These are phyloP conservation scores for Ochropleura plecta DNA, from an alignment of 2,888 invertebrate genomes.

Conservation along the genomic window DNA sequence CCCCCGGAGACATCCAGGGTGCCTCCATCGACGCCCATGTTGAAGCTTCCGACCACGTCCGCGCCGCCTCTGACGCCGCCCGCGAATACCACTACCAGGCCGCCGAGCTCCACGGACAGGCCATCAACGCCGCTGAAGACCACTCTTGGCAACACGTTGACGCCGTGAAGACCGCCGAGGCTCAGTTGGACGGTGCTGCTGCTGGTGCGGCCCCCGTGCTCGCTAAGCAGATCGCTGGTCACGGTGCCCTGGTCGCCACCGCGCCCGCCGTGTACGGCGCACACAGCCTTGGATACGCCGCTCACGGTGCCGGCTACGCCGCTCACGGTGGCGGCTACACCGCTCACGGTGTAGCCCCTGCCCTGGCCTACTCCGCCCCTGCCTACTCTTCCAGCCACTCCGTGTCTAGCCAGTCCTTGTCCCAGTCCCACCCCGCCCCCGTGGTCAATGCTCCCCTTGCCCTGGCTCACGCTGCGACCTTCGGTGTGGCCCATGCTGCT, in stretches of 20 bases:
- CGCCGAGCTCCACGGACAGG: conserved; percentile 85
- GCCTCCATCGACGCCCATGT: conserved; percentile 88
- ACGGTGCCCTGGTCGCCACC: conserved; percentile 70
- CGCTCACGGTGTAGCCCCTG: conserved; percentile 69
- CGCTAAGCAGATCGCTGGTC: conserved; percentile 86
- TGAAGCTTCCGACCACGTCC: conserved; percentile 85
- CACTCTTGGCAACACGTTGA: conserved; percentile 88
- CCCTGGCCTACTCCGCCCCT: conserved; percentile 68
- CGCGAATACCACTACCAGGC: conserved; percentile 88
- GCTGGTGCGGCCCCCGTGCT: conserved; percentile 86
- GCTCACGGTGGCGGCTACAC: conserved; percentile 58
- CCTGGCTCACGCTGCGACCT: conserved; percentile 76
- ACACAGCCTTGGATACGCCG: conserved; percentile 60
- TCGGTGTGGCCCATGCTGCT: conserved; percentile 76
- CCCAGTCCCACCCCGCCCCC: conserved; percentile 84
- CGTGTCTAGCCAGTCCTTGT: conserved; percentile 81
- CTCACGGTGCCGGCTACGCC: conserved; percentile 46
- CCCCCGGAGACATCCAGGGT: conserved; percentile 85
- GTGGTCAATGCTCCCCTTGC: conserved; percentile 68
- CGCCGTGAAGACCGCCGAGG: conserved; percentile 85
- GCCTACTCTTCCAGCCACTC: conserved; percentile 76
- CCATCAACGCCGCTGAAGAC: conserved; percentile 87
- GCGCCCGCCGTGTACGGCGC: conserved; percentile 65
- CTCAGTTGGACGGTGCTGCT: conserved; percentile 86
- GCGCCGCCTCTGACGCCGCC: conserved; percentile 85